These are phyloP conservation scores for Falco novaeseelandiae DNA, from an alignment of 2,797 vertebrate genomes.

Conservation along the genomic window DNA sequence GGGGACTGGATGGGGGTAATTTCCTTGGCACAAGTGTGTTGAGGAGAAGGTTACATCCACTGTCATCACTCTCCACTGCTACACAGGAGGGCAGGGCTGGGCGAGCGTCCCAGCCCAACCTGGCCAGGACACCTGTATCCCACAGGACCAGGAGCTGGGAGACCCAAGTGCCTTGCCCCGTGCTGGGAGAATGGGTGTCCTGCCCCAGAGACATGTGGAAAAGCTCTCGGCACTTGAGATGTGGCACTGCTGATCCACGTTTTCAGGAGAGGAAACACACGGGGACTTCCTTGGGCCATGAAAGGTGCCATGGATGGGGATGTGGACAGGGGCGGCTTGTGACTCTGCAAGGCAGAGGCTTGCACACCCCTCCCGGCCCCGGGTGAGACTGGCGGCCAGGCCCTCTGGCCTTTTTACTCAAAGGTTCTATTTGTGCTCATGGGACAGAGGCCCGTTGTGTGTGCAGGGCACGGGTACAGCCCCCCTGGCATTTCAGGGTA, in stretches of 20 bases:
- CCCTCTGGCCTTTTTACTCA: conserved; percentile 31
- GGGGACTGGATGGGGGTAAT: too few relatives aligned
- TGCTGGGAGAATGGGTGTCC: background rate
- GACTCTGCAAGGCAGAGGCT: background rate
- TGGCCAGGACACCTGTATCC: background rate
- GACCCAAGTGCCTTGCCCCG: background rate
- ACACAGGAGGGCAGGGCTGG: background rate
- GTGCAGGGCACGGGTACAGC: rapidly evolving
- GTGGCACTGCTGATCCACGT: background rate
- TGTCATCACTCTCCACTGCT: background rate
- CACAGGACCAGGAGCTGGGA: background rate
- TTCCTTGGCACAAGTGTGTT: background rate
- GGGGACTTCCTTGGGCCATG: background rate
- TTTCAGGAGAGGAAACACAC: background rate
- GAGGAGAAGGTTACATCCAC: background rate
- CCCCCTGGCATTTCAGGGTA: background rate
- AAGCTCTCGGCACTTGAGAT: background rate
- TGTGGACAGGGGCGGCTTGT: background rate
- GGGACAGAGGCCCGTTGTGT: conserved; percentile 50
- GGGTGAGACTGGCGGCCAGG: background rate
- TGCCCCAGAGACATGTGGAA: background rate
- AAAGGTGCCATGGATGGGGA: background rate
- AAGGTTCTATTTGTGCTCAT: conserved; percentile 20
- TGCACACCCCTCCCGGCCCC: background rate
- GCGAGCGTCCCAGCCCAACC: rapidly evolving